phyloP scores from a whole-genome alignment of 2,113 vertebrate genomes.

The Motacilla alba region DNA sequence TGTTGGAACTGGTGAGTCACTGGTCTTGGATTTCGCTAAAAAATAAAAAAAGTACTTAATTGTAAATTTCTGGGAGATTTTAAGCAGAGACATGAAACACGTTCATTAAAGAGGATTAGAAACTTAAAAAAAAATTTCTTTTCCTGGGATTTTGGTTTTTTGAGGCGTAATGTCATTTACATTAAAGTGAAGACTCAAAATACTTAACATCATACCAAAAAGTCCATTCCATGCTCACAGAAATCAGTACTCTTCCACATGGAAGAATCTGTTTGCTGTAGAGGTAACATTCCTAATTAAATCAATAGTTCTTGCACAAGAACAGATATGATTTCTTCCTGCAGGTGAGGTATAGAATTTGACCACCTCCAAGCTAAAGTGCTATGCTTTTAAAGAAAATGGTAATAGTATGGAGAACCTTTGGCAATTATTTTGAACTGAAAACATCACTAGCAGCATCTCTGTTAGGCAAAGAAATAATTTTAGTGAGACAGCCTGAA shows the following conservation, averaged over 20 bases:
- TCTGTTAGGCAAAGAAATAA: not conserved
- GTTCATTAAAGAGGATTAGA: not conserved
- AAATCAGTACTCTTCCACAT: not conserved
- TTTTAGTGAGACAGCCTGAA: not conserved
- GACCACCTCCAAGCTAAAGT: not conserved
- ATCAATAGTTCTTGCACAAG: not conserved
- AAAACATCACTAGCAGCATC: not conserved
- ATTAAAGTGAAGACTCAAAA: not conserved
- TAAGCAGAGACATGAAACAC: not conserved
- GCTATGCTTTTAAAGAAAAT: not conserved
- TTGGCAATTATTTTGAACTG: not conserved
- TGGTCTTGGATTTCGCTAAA: conserved; percentile 90
- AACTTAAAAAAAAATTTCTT: not conserved
- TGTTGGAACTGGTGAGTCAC: conserved; percentile 96
- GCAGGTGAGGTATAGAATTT: not conserved
- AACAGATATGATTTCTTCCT: not conserved
- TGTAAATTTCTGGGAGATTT: not conserved
- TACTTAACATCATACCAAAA: not conserved
- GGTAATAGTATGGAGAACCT: not conserved
- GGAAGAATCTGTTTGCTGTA: not conserved
- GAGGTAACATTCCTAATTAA: not conserved
- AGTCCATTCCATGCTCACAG: not conserved
- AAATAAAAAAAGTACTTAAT: not conserved
- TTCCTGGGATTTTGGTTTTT: not conserved
- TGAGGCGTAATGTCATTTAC: not conserved